Conservation (phyloP, 2,113 vertebrate species). For the Cavia aperea region DNA sequence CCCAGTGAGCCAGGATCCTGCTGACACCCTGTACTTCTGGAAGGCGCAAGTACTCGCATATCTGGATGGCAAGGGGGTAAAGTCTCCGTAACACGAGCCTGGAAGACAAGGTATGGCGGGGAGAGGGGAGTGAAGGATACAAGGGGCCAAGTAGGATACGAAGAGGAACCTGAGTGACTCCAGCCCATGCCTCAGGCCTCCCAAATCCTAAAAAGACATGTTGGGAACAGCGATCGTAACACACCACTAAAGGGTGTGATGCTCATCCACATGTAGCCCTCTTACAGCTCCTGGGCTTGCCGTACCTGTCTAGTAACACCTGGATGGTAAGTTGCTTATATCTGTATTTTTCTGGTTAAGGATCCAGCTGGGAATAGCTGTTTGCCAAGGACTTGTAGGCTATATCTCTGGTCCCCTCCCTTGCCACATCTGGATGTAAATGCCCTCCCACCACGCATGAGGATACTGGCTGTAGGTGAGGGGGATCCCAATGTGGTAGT, state of each 20-base stretch:
- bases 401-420: background rate
- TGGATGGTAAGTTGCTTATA: constrained; percentile 92
- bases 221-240: background rate
- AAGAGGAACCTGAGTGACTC: background rate
- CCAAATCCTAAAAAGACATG: background rate
- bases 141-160: background rate
- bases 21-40: constrained; percentile 94
- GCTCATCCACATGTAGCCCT: background rate
- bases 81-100: constrained; percentile 91
- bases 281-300: background rate
- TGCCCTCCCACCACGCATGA: background rate
- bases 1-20: constrained; percentile 95
- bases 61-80: constrained; percentile 90
- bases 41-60: constrained; percentile 92
- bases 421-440: background rate
- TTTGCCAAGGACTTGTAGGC: background rate
- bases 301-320: constrained; percentile 88
- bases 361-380: background rate
- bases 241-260: background rate
- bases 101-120: background rate
- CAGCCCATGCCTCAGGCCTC: background rate
- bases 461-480: constrained; percentile 88
- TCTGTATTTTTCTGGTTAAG: constrained; percentile 75
- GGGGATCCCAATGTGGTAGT: constrained; percentile 86
- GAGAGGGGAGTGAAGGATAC: background rate